Evolutionary conservation across 2,113 vertebrate species (phyloP).

Genomic region (Centropus unirufus): DNA sequence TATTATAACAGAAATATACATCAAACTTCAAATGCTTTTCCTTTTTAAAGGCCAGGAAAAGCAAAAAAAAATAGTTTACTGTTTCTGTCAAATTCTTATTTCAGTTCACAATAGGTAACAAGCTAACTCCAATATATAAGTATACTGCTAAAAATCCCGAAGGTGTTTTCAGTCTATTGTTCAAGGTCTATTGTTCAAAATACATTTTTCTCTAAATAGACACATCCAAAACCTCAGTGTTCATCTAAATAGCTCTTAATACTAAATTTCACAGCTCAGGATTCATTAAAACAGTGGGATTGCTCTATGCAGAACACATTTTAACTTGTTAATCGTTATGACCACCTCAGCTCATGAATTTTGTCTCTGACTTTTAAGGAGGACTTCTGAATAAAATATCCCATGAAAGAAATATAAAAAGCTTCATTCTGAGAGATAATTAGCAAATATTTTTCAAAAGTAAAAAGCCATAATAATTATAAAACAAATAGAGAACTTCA

Average conservation of each 20-base stretch:
- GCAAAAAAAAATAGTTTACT: background rate
- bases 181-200: background rate
- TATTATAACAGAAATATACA: background rate
- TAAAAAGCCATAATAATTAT: constrained; percentile 21
- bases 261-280: background rate
- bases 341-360: background rate
- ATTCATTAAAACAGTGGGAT: background rate
- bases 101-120: background rate
- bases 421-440: background rate
- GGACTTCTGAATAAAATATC: background rate
- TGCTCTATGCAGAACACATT: background rate
- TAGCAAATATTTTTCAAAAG: constrained; percentile 22
- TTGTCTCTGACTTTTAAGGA: background rate
- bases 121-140: background rate
- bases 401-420: background rate
- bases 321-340: background rate
- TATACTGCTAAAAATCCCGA: background rate
- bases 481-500: constrained; percentile 27
- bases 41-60: background rate
- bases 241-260: background rate
- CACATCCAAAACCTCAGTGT: background rate
- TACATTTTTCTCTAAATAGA: background rate
- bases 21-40: background rate
- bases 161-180: background rate
- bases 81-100: background rate